Evolutionary conservation across 2,113 vertebrate genomes (phyloP), one percentile per base, ranked within the genome.

Genomic region (Cardinalis cardinalis): DNA sequence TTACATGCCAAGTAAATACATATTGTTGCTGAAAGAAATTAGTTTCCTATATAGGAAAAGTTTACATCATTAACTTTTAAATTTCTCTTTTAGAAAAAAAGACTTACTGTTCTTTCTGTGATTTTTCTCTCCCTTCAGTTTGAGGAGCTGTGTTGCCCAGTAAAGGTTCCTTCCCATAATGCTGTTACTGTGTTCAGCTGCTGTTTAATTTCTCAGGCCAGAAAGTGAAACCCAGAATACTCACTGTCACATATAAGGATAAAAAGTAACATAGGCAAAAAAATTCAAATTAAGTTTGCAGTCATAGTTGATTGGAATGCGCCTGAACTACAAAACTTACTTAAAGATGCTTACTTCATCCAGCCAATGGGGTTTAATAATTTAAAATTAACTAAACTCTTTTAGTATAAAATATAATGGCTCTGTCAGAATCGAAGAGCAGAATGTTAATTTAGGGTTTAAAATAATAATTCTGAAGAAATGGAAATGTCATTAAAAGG

Each of bases 401-500:
- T 92, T 94, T 77, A 92, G 94, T 88, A 90, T 94, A 96, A 97
- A 97, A 97, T 97, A 84, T 95, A 96, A 97, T 95, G 95, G 87
- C 88, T 96, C 94, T 96, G 93, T 96, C 95, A 97, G 89, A 95
- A 92, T 78, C 10, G 1, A 80, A 96, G 95, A 87, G 80, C 32
- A 15, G 94, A 92, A 95, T 96, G 80, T 90, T 97, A 97, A 97
- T 97, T 97, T 97, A 95, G 72, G 95, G 95, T 95, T 97, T 97
- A 94, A 97, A 97, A 95, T 94, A 97, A 97, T 97, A 96, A 96
- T 96, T 96, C 93, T 84, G 89, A 96, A 97, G 97, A 97, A 97
- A 97, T 95, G 91, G 95, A 96, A 94, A 95, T 96, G 94, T 90
- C 95, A 92, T 66, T 84, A 96, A 96, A 96, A 96, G 83, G 83